Conservation (phyloP, 2,797 vertebrate genomes). For the Manis javanica region DNA sequence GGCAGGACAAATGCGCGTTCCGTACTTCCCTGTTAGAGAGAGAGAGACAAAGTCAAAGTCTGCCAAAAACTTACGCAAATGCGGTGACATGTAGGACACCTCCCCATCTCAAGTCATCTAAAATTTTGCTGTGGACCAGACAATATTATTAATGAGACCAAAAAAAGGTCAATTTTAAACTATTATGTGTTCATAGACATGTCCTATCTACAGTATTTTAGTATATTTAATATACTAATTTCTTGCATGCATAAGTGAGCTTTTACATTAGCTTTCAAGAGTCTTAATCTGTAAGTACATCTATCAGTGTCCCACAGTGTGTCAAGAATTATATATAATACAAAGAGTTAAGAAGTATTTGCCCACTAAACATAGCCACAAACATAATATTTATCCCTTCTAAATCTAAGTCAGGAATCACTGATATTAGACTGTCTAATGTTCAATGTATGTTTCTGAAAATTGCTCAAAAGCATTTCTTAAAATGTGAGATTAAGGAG, state of each 20-base stretch:
- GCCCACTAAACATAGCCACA: neutral
- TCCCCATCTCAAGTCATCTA: neutral
- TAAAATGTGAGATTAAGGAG: neutral
- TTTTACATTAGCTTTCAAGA: neutral
- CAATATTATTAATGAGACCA: slow-evolving; percentile 20
- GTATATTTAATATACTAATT: neutral
- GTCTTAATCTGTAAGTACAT: neutral
- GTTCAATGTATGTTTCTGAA: neutral
- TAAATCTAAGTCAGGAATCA: neutral
- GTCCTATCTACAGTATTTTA: neutral
- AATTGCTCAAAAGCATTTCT: neutral
- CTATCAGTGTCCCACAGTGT: neutral
- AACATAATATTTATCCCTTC: neutral
- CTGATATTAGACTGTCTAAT: neutral
- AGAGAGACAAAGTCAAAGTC: slow-evolving; percentile 14
- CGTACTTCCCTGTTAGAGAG: slow-evolving; percentile 92
- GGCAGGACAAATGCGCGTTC: slow-evolving; percentile 88
- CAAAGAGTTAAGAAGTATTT: neutral
- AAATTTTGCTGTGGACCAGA: neutral
- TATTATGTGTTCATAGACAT: neutral
- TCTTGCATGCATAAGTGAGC: neutral
- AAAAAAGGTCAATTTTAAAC: neutral
- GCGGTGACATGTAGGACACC: neutral
- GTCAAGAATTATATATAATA: neutral
- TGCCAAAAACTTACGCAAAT: neutral